Evolutionary conservation across 1,140 invertebrate species (phyloP).

Genomic region (Scaptomyza montana): DNA sequence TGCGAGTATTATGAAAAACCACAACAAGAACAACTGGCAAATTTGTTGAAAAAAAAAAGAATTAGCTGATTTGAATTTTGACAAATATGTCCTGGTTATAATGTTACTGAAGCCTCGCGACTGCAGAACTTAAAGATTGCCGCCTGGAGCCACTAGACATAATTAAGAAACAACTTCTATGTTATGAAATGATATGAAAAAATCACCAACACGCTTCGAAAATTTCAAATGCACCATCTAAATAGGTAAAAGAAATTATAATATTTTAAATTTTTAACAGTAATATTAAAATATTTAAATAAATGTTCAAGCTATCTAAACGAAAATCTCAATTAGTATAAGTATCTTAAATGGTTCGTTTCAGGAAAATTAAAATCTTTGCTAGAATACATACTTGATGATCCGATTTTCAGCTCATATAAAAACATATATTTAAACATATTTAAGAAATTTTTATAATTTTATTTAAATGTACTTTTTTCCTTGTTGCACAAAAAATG

Average conservation of each 20-base stretch:
- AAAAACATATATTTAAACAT: slow-evolving; percentile 45
- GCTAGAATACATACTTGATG: not conserved
- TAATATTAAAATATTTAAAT: slow-evolving; percentile 26
- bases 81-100: slow-evolving; percentile 62
- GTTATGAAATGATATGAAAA: not conserved
- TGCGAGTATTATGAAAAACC: slow-evolving; percentile 51
- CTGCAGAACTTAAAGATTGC: slow-evolving; percentile 60
- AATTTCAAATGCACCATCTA: slow-evolving; percentile 36
- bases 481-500: slow-evolving; percentile 62
- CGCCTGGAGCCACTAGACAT: slow-evolving; percentile 70
- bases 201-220: slow-evolving; percentile 50
- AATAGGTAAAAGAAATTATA: not conserved
- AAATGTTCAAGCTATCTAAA: slow-evolving; percentile 27
- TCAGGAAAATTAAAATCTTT: too few species aligned
- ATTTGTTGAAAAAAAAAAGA: slow-evolving; percentile 51
- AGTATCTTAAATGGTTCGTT: too few species aligned
- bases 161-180: slow-evolving; percentile 5
- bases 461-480: slow-evolving; percentile 52
- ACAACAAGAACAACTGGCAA: slow-evolving; percentile 42
- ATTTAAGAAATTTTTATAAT: slow-evolving; percentile 60
- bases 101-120: slow-evolving; percentile 60
- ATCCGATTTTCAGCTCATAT: not conserved
- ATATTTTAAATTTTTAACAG: slow-evolving; percentile 2
- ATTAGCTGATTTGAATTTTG: slow-evolving; percentile 22
- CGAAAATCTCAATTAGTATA: not conserved